phyloP scores from a whole-genome alignment of 2,888 invertebrate species.

The Hypomecis punctinalis region DNA sequence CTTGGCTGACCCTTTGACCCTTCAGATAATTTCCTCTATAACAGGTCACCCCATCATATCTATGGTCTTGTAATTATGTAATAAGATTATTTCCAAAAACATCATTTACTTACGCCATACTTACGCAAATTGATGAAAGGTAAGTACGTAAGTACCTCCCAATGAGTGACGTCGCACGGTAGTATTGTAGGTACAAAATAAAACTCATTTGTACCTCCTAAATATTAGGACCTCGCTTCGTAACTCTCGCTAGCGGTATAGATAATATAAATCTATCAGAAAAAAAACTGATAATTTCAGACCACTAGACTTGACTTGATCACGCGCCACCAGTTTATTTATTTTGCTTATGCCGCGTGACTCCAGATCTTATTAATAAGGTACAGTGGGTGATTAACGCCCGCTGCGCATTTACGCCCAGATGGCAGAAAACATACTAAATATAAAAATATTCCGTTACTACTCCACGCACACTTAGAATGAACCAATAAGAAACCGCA shows the following conservation, averaged over 20 bases:
- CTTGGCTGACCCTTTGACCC: slow-evolving; percentile 10
- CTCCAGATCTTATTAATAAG: slow-evolving; percentile 41
- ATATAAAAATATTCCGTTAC: too few relatives aligned
- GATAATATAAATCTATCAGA: not conserved
- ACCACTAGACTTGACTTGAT: slow-evolving; percentile 29
- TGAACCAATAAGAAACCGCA: too few relatives aligned
- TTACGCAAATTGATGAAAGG: not conserved
- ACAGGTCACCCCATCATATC: slow-evolving; percentile 13
- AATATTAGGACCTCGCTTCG: too few relatives aligned
- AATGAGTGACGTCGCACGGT: too few relatives aligned
- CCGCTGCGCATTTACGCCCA: too few relatives aligned
- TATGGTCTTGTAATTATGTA: not conserved
- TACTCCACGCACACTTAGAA: too few relatives aligned
- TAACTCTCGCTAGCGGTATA: not conserved
- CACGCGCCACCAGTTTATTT: slow-evolving; percentile 49
- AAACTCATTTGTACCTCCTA: too few relatives aligned
- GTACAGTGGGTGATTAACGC: too few relatives aligned
- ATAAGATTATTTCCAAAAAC: slow-evolving; percentile 2
- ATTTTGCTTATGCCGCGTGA: slow-evolving; percentile 48
- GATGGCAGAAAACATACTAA: too few relatives aligned
- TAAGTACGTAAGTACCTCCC: not conserved
- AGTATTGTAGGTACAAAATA: too few relatives aligned
- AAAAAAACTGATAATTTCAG: not conserved
- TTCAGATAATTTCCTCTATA: slow-evolving; percentile 14
- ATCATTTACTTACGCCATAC: not conserved